Conservation (phyloP, 2,888 invertebrate species). For the Endotricha flammealis region DNA sequence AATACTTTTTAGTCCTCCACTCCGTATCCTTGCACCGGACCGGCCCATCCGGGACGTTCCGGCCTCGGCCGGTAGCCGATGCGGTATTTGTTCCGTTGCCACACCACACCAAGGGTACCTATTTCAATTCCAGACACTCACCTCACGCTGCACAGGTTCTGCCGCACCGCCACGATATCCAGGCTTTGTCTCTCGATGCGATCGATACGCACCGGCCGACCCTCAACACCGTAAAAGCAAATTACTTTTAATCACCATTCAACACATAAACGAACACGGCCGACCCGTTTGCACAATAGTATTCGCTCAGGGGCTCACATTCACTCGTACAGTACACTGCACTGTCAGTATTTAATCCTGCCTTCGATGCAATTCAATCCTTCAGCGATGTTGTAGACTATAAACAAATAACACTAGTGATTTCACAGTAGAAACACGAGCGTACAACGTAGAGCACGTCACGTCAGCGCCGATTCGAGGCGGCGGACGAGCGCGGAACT, state of each 20-base stretch:
- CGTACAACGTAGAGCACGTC: slow-evolving; percentile 64
- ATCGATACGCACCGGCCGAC: slow-evolving; percentile 65
- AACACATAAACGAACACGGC: slow-evolving; percentile 67
- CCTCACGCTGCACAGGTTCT: slow-evolving; percentile 46
- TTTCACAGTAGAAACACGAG: slow-evolving; percentile 63
- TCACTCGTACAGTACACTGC: slow-evolving; percentile 56
- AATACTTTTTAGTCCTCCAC: no score
- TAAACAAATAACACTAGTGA: slow-evolving; percentile 71
- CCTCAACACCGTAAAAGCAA: slow-evolving; percentile 70
- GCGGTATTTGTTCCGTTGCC: no score
- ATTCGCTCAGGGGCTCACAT: slow-evolving; percentile 45
- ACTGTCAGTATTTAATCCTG: slow-evolving; percentile 49
- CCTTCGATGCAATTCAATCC: slow-evolving; percentile 53
- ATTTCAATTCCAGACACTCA: slow-evolving; percentile 30
- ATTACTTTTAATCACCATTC: slow-evolving; percentile 75
- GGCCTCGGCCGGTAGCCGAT: neutral
- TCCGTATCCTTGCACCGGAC: neutral
- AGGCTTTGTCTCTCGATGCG: slow-evolving; percentile 62
- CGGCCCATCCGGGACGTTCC: neutral
- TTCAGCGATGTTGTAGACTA: slow-evolving; percentile 49
- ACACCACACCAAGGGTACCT: neutral
- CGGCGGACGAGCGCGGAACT: slow-evolving; percentile 72
- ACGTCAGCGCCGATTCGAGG: slow-evolving; percentile 74
- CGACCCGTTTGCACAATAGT: slow-evolving; percentile 58
- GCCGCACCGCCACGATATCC: slow-evolving; percentile 57